Conservation (phyloP, 2,797 vertebrate species). For the Hirundo rustica region DNA sequence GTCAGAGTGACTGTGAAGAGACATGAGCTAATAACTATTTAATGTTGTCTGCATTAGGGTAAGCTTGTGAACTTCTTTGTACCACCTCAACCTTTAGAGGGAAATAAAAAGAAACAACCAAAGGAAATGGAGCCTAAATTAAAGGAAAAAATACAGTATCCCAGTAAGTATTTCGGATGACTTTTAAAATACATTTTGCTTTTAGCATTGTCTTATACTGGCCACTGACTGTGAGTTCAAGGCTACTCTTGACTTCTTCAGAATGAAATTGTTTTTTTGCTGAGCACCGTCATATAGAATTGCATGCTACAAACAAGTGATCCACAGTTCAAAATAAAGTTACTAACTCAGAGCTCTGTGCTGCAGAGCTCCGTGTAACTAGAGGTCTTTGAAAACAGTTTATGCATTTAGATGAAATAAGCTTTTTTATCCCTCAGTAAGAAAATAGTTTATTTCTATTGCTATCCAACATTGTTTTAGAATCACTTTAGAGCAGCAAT, state of each 20-base stretch:
- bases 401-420: background rate
- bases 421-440: background rate
- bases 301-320: background rate
- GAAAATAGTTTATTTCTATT: background rate
- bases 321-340: background rate
- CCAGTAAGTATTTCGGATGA: slow-evolving; percentile 79
- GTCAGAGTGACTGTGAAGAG: slow-evolving; percentile 4
- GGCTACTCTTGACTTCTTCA: background rate
- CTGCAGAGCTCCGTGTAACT: background rate
- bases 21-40: background rate
- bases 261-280: background rate
- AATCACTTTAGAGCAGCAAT: background rate
- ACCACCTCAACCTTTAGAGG: slow-evolving; percentile 85
- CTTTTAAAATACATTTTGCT: background rate
- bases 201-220: background rate
- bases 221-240: background rate
- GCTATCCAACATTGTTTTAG: background rate
- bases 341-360: background rate
- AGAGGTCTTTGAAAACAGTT: background rate
- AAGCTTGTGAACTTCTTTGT: slow-evolving; percentile 94
- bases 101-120: slow-evolving; percentile 70
- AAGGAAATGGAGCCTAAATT: slow-evolving; percentile 79
- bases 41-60: slow-evolving; percentile 81
- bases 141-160: slow-evolving; percentile 88
- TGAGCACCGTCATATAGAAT: background rate